These are phyloP conservation scores for Poecilobothrus nobilitatus DNA, from an alignment of 2,888 invertebrate genomes.

Conservation along the genomic window DNA sequence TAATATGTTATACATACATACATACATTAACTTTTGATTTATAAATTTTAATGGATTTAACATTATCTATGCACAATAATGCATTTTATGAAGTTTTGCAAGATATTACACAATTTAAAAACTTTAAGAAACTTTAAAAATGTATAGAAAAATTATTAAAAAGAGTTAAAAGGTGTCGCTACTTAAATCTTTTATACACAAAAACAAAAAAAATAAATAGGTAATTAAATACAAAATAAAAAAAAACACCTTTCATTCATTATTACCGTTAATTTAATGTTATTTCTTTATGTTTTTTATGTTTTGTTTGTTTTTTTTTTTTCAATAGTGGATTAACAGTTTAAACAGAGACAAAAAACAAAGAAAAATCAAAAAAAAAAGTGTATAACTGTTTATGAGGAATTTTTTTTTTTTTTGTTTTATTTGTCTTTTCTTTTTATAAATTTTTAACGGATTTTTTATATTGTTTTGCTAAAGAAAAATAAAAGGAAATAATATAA, in stretches of 20 bases:
- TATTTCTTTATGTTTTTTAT: too few relatives aligned
- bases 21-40: too few relatives aligned
- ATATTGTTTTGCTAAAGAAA: background rate
- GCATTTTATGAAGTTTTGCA: too few relatives aligned
- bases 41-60: too few relatives aligned
- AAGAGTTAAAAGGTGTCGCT: background rate
- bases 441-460: background rate
- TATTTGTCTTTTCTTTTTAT: background rate
- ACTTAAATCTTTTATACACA: background rate
- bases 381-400: background rate
- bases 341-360: background rate
- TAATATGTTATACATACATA: too few relatives aligned
- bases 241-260: background rate
- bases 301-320: background rate
- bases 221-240: background rate
- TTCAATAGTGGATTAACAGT: background rate
- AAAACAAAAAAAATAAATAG: background rate
- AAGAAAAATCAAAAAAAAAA: background rate
- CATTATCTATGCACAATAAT: too few relatives aligned
- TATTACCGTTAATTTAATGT: background rate
- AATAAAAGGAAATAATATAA: too few relatives aligned
- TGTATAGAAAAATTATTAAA: background rate
- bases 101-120: too few relatives aligned
- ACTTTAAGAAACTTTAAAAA: background rate
- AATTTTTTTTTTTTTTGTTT: background rate